Percentiles rank a stretch among this genome's conserved stretches.
phyloP scores from a whole-genome alignment of 2,113 vertebrate genomes.

The Cyprinodon brontotheroides region DNA sequence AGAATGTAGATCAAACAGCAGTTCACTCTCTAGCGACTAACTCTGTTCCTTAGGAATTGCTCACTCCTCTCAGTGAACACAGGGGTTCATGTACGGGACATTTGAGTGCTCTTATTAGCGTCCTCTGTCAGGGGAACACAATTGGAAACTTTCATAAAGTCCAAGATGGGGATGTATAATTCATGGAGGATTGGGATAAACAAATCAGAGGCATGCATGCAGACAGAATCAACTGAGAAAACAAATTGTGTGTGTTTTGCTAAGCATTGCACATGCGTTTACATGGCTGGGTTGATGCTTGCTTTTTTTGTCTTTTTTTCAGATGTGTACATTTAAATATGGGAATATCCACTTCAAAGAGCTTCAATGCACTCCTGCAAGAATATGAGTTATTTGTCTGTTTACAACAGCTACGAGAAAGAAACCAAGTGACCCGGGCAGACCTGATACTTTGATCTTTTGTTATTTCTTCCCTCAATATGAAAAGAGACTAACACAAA shows the following conservation, averaged over 20 bases:
- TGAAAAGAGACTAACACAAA: slow-evolving; percentile 31
- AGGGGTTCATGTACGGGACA: slow-evolving; percentile 19
- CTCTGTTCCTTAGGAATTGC: slow-evolving; percentile 12
- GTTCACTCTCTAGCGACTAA: neutral
- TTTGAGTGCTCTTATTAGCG: slow-evolving; percentile 11
- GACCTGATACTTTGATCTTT: slow-evolving; percentile 61
- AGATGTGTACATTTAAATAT: slow-evolving; percentile 38
- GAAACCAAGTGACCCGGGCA: slow-evolving; percentile 51
- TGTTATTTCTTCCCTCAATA: slow-evolving; percentile 50
- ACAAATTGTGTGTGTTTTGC: slow-evolving; percentile 28
- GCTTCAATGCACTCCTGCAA: slow-evolving; percentile 26
- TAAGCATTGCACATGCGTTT: neutral
- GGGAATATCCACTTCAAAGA: slow-evolving; percentile 71
- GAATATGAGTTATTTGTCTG: slow-evolving; percentile 44
- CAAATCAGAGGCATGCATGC: slow-evolving; percentile 22
- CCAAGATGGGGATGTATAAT: slow-evolving; percentile 52
- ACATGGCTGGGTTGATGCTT: neutral
- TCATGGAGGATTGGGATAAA: slow-evolving; percentile 44
- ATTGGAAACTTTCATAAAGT: slow-evolving; percentile 42
- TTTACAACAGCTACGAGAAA: slow-evolving; percentile 43
- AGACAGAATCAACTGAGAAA: slow-evolving; percentile 26
- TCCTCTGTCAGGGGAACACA: slow-evolving; percentile 26
- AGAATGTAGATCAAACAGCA: neutral
- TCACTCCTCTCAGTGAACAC: neutral
- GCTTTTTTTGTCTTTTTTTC: slow-evolving; percentile 23